Conservation (phyloP, 1,140 invertebrate species). For the Pachyrhynchus sulphureomaculatus region DNA sequence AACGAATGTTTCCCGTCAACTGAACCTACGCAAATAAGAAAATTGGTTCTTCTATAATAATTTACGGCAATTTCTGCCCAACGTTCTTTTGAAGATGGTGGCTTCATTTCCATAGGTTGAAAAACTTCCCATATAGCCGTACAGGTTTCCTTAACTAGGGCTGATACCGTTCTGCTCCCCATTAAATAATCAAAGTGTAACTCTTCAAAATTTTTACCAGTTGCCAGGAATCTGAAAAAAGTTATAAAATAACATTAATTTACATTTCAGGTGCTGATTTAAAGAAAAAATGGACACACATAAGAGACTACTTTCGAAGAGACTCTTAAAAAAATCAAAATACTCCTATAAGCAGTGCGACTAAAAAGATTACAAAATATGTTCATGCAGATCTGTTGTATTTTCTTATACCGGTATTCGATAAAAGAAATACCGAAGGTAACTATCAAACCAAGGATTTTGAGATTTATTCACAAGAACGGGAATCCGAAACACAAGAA, state of each 20-base stretch:
- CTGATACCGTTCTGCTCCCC: constrained; percentile 4
- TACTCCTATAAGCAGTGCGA: not conserved
- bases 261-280: not conserved
- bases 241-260: not conserved
- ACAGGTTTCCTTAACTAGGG: constrained; percentile 1
- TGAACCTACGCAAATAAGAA: not conserved
- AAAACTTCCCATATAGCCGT: constrained; percentile 3
- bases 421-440: not conserved
- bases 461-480: not conserved
- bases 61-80: constrained; percentile 7
- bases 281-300: not conserved
- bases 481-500: not conserved
- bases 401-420: not conserved
- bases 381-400: not conserved
- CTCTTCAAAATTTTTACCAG: constrained; percentile 4
- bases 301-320: not conserved
- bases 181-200: constrained; percentile 8
- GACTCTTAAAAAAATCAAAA: not conserved
- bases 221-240: constrained; percentile 2
- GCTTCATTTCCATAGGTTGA: constrained; percentile 13
- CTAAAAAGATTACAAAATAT: not conserved
- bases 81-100: constrained; percentile 8
- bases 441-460: not conserved
- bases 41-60: constrained; percentile 4
- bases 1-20: constrained; percentile 11